Evolutionary conservation across 2,888 invertebrate species (phyloP), one percentile per base, ranked within the genome.

Genomic region (Ischnura elegans): DNA sequence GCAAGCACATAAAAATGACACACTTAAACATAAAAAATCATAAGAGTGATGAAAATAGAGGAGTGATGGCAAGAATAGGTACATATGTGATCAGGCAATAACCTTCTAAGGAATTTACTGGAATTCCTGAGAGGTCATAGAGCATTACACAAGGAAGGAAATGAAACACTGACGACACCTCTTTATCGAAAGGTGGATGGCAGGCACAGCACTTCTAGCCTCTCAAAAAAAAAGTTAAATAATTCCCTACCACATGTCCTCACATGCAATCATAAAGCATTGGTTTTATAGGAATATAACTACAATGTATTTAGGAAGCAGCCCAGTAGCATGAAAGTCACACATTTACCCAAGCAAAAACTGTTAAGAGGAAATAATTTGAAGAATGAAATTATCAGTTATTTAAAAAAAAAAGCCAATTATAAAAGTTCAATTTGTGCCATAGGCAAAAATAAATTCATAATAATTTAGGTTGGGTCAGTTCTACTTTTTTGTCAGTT

Each of bases 1-100:
- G 61, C 42, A 90, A 90, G 90, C 90, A 90, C 90, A 43, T 90
- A 61, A 90, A 51, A 87, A 87, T 76, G 76, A 76, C 76, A 76
- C n/a, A n/a, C n/a, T n/a, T 61, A n/a, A 76, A 76, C 36, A 13
- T 76, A 76, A 76, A 61, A 76, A 76, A 76, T 76, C n/a, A 61
- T n/a, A 66, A 76, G 76, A 76, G 76, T 43, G 55, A 90, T 76
- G 76, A 90, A 66, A 43, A 55, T 66, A 43, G 90, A 45, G 61
- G 21, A 90, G 61, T 19, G 61, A 61, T 43, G 90, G 61, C n/a
- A 90, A 61, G 61, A 61, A 66, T 90, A 43, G 90, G 90, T 61
- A 90, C 61, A 43, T 42, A 61, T 19, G 90, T 21, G 25, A 90
- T 66, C 61, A 90, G 90, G 66, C 43, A 61, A 43, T 13, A 61